Evolutionary conservation across 2,888 invertebrate genomes (phyloP), one percentile per base, ranked within the genome.

Genomic region (Euphydryas editha): DNA sequence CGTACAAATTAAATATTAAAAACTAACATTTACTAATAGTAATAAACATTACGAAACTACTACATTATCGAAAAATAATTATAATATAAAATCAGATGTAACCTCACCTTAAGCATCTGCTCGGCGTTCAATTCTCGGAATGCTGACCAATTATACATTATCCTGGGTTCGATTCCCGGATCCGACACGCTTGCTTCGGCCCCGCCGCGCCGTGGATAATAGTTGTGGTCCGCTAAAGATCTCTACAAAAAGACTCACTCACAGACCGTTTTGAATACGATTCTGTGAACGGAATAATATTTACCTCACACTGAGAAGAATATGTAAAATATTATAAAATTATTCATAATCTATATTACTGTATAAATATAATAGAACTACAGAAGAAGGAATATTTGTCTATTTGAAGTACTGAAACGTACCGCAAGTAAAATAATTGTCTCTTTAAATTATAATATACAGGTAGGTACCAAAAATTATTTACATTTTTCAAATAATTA

Each of bases 121-220:
- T 54, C 8, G 36, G 30, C 54, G 30, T 54, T 51, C 37, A 15
- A 36, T 59, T 56, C 67, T 62, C 76, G 87, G 87, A 89, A 89
- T 89, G 89, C 77, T 73, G 84, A 83, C 84, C 86, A 88, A 89
- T 88, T 88, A 89, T 78, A 54, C 54, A 54, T 54, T 54, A 54
- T 65, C 36, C 54, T 36, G 51, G 62, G 51, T 67, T 62, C 65
- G 65, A 58, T 56, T 39, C 60, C 57, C 56, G 61, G 54, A 62
- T 65, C 65, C 59, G 68, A 65, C 70, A 68, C 70, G 70, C 56
- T 70, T 64, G 59, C 51, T 24, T 24, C 15, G 51, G 51, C 24
- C 30, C 15, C 51, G 57, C 67, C 65, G 51, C 51, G 57, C 67
- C 65, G 51, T 62, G 59, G 47, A 62, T 69, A 69, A 69, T 67